Evolutionary conservation across 2,113 vertebrate genomes (phyloP), one percentile per base, ranked within the genome.

Genomic region (Gadus chalcogrammus): DNA sequence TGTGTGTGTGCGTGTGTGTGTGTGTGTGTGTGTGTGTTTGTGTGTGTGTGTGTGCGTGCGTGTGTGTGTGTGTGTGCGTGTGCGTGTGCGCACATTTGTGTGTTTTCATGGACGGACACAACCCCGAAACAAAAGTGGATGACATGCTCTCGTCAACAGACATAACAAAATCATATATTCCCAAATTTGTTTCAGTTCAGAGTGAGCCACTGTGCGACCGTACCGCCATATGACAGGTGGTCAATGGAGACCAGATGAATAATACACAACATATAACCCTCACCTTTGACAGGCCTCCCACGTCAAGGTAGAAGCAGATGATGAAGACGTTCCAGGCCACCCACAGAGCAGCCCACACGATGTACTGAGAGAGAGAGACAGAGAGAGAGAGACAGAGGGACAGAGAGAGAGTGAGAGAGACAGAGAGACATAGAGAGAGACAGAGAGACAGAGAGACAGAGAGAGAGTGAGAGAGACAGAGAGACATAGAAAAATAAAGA

Each of bases 261-360:
- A 42, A 42, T 42, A 6, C 38, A 42, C 11, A 6, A 11, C 38
- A 42, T 13, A 13, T 56, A 55, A 59, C 38, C 24, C 93, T 94
- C 88, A 95, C 96, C 94, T 97, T 95, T 0, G 93, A 94, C 70
- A 97, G 91, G 55, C 93, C 95, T 76, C 96, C 94, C 28, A 97
- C 94, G 61, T 98, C 94, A 88, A 97, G 91, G 86, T 97, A 97
- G 85, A 95, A 96, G 76, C 95, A 98, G 91, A 96, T 95, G 83
- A 96, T 87, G 78, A 96, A 97, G 90, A 95, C 89, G 48, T 97
- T 96, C 96, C 96, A 97, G 84, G 95, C 93, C 84, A 98, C 93
- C 96, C 95, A 96, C 74, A 97, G 24, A 4, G 94, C 94, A 0
- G 89, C 92, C 95, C 96, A 97, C 73, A 94, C 89, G 22, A 93